A percentile compares a stretch with the other conserved stretches of the same genome.
Conservation (phyloP, 2,113 vertebrate species). For the Rhombomys opimus region DNA sequence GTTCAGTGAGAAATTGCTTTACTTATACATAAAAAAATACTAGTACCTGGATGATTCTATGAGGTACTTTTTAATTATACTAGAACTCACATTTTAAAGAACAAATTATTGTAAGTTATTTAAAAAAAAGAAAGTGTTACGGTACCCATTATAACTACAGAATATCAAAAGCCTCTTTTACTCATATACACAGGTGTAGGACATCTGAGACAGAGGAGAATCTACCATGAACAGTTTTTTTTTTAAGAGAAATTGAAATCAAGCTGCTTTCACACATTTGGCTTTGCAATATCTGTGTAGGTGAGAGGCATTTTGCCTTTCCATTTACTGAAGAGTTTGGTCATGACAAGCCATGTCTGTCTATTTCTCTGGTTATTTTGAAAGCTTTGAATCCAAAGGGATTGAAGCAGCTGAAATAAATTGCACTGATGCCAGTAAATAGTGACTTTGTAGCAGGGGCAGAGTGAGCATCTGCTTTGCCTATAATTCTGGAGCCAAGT, state of each 20-base stretch:
- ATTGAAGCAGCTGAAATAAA: constrained; percentile 72
- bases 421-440: constrained; percentile 68
- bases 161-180: neutral
- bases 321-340: constrained; percentile 63
- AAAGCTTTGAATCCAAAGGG: constrained; percentile 68
- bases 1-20: constrained; percentile 11
- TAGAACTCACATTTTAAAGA: constrained; percentile 45
- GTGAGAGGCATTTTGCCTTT: constrained; percentile 57
- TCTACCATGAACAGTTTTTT: neutral
- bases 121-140: constrained; percentile 47
- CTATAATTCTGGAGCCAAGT: constrained; percentile 70
- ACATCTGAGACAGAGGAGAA: constrained; percentile 28
- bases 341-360: constrained; percentile 75
- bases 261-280: constrained; percentile 57
- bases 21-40: constrained; percentile 25
- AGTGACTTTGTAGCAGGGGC: constrained; percentile 68
- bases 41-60: neutral
- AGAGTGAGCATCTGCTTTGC: constrained; percentile 76
- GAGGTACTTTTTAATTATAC: constrained; percentile 55
- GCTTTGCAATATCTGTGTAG: constrained; percentile 71
- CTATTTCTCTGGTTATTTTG: constrained; percentile 68
- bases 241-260: constrained; percentile 43
- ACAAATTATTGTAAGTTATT: constrained; percentile 44
- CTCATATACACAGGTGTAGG: neutral
- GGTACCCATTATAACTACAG: neutral